Evolutionary conservation across 1,140 invertebrate genomes (phyloP), one percentile per base, ranked within the genome.

Genomic region (Venustaconcha ellipsiformis): DNA sequence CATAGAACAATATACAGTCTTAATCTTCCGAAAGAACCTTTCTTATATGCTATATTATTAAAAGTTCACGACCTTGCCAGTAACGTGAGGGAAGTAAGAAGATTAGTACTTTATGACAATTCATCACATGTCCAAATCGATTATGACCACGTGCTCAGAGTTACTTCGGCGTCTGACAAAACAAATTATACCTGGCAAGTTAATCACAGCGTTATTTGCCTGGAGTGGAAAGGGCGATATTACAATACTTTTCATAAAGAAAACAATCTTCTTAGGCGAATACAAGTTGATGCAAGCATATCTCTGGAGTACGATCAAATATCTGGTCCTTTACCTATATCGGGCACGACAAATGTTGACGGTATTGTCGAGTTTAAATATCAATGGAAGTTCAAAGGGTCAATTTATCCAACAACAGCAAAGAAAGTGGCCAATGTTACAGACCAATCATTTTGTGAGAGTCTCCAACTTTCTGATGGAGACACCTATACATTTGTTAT

Each of bases 311-410:
- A 83, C 63, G 82, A 85, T 63, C 80, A 83, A 65, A 67, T 59
- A 37, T 67, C 60, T 23, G 83, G 83, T 12, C 13, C 64, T 20
- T 57, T 83, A 13, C 79, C 80, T 18, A 68, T 80, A 18, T 55
- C 26, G 37, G 83, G 83, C 8, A 82, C 83, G 3, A 18, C 48
- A 62, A 85, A 85, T 68, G 66, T 82, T 14, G 15, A 79, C 20
- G 83, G 83, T 0, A 78, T 85, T n/a, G 72, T 65, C 6, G 4
- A 30, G 20, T 81, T 73, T 66, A 57, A 37, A 18, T n/a, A 56
- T 74, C 62, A 23, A 11, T 65, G 56, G 67, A 65, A 56, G 23
- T 1, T 67, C n/a, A 30, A 60, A 82, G 83, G 0, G 77, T 85
- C n/a, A 74, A 59, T 12, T 1, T 15, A 30, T 78, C 70, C 65